Percentiles rank a stretch among this genome's conserved stretches.
Conservation (phyloP, 2,113 vertebrate genomes). For the Gallinago paraguaiae region DNA sequence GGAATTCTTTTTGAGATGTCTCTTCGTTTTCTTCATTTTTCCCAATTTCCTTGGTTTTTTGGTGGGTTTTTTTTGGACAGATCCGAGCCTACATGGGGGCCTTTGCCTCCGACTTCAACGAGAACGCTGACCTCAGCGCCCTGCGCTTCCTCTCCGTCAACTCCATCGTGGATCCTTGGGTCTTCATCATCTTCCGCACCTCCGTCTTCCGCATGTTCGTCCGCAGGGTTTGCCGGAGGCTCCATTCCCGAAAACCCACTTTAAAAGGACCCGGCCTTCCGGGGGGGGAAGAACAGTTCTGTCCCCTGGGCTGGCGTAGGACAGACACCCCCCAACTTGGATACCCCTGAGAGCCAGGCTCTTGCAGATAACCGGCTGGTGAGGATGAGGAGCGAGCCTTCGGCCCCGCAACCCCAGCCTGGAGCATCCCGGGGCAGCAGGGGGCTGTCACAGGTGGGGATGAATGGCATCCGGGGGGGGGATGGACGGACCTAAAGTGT, state of each 20-base stretch:
- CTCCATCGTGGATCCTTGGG: constrained; percentile 82
- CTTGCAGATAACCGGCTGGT: background rate
- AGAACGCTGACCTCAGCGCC: constrained; percentile 71
- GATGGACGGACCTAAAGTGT: background rate
- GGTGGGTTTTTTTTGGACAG: constrained; percentile 31
- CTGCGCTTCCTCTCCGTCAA: constrained; percentile 80
- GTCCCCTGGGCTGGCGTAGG: background rate
- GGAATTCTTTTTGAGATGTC: background rate
- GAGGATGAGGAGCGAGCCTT: constrained; percentile 40
- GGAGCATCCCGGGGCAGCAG: background rate
- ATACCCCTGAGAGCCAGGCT: background rate
- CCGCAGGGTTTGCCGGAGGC: constrained; percentile 63
- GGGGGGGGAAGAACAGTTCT: accelerated
- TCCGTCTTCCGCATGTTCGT: constrained; percentile 73
- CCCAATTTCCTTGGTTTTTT: no score
- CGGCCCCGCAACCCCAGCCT: background rate
- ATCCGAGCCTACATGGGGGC: constrained; percentile 75
- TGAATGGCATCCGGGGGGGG: accelerated
- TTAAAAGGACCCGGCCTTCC: background rate
- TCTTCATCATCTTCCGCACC: constrained; percentile 85
- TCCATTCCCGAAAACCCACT: background rate
- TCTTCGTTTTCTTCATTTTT: background rate
- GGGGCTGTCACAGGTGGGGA: background rate
- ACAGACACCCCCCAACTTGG: background rate
- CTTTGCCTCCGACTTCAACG: constrained; percentile 22